These are phyloP conservation scores for Oxyteleia sp. DNA, from an alignment of 2,888 invertebrate genomes.

Conservation along the genomic window DNA sequence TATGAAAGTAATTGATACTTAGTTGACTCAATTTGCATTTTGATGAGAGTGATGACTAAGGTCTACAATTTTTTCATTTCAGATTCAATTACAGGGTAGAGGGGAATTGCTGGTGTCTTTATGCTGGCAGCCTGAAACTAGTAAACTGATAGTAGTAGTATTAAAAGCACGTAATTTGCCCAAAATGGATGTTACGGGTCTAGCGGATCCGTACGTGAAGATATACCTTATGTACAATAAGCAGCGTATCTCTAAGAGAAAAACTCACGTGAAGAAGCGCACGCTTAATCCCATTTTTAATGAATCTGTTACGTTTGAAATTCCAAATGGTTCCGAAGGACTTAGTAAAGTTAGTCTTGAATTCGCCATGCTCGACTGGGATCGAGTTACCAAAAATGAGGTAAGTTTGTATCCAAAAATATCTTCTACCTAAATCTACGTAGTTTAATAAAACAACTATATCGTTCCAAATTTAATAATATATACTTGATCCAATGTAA, in stretches of 20 bases:
- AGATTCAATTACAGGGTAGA: slow-evolving; percentile 97
- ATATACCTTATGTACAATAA: slow-evolving; percentile 98
- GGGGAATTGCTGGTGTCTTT: slow-evolving; percentile 98
- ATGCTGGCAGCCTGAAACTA: slow-evolving; percentile 99
- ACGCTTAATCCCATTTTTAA: slow-evolving; percentile 99
- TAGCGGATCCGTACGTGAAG: slow-evolving; percentile 99
- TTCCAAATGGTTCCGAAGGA: slow-evolving; percentile 93
- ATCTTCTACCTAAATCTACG: background rate
- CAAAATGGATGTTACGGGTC: slow-evolving; percentile 97
- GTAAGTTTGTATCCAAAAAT: slow-evolving; percentile 71
- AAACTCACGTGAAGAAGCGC: slow-evolving; percentile 99
- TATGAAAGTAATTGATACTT: slow-evolving; percentile 91
- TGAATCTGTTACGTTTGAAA: slow-evolving; percentile 99
- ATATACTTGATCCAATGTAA: background rate
- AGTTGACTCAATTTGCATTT: background rate
- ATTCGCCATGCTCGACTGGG: slow-evolving; percentile 97
- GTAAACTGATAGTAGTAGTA: slow-evolving; percentile 97
- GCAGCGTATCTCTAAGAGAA: slow-evolving; percentile 99
- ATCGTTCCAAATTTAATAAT: slow-evolving; percentile 4
- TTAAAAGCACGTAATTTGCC: slow-evolving; percentile 99
- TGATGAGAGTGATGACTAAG: slow-evolving; percentile 7
- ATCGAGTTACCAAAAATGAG: slow-evolving; percentile 99
- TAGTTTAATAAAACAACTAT: background rate
- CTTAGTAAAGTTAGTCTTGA: slow-evolving; percentile 95
- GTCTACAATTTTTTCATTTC: slow-evolving; percentile 52